These are phyloP conservation scores for Geotrypetes seraphini DNA, from an alignment of 2,797 vertebrate genomes.

Conservation along the genomic window DNA sequence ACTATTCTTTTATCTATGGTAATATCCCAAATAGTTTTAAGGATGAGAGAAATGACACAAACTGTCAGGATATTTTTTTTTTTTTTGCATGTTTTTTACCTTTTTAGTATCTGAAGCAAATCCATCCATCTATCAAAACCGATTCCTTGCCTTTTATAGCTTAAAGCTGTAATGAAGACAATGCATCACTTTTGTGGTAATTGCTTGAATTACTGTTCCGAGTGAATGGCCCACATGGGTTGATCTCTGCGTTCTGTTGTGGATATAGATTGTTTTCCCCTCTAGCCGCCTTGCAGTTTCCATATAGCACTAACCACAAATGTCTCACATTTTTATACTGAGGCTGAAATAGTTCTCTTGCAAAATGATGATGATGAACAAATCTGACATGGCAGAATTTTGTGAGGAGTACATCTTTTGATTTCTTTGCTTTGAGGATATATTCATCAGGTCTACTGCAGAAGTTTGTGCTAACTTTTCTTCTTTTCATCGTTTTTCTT, in stretches of 20 bases:
- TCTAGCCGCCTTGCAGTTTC: slow-evolving; percentile 23
- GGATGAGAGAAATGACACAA: slow-evolving; percentile 15
- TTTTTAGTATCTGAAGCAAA: slow-evolving; percentile 45
- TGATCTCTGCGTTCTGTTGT: slow-evolving; percentile 30
- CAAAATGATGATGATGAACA: slow-evolving; percentile 4
- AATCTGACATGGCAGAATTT: no score
- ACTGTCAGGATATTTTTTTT: slow-evolving; percentile 14
- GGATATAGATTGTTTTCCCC: slow-evolving; percentile 29
- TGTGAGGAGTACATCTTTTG: no score
- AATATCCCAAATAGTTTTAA: slow-evolving; percentile 18
- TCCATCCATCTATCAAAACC: slow-evolving; percentile 41
- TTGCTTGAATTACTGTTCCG: slow-evolving; percentile 52
- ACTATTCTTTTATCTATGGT: no score
- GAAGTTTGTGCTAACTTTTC: no score
- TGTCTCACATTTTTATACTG: slow-evolving; percentile 3
- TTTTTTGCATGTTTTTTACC: slow-evolving; percentile 43
- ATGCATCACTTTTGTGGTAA: slow-evolving; percentile 56
- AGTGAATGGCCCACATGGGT: slow-evolving; percentile 38
- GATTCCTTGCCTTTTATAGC: slow-evolving; percentile 46
- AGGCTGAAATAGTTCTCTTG: slow-evolving; percentile 8
- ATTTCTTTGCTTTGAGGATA: no score
- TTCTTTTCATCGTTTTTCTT: no score
- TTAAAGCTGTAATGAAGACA: slow-evolving; percentile 53
- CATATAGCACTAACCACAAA: slow-evolving; percentile 8
- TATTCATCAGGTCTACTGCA: no score